Evolutionary conservation across 2,888 invertebrate genomes (phyloP).

Genomic region (Callyntrura sp.): DNA sequence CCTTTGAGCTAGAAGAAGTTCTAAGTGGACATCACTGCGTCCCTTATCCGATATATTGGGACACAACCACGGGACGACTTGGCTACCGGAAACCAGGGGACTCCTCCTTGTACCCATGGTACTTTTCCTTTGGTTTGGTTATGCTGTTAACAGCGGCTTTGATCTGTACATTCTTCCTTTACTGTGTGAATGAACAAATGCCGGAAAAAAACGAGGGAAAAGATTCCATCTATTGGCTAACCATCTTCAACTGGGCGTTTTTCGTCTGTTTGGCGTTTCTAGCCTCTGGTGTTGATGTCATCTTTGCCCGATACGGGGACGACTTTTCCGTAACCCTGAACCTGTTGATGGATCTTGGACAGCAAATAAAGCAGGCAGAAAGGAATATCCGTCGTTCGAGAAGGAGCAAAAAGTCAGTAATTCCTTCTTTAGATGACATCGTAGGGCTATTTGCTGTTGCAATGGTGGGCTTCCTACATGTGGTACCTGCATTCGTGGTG

Average conservation of each 20-base stretch:
- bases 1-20: neutral
- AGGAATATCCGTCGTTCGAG: no score
- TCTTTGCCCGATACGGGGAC: neutral
- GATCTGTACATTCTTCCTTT: neutral
- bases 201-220: neutral
- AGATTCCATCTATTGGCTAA: no score
- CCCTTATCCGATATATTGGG: conserved; percentile 21
- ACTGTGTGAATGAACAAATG: neutral
- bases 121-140: neutral
- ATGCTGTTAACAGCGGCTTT: neutral
- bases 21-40: neutral
- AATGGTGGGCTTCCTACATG: conserved; percentile 22
- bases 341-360: neutral
- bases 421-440: neutral
- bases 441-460: conserved; percentile 37
- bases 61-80: neutral
- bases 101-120: neutral
- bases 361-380: neutral
- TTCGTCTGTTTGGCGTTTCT: neutral
- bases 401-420: neutral
- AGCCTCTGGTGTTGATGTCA: neutral
- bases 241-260: neutral
- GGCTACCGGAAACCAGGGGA: neutral
- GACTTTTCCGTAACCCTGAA: conserved; percentile 35
- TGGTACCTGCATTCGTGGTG: conserved; percentile 6